Base-by-base conservation (phyloP, 2,888 invertebrate genomes). In the Agelastica alni region DNA sequence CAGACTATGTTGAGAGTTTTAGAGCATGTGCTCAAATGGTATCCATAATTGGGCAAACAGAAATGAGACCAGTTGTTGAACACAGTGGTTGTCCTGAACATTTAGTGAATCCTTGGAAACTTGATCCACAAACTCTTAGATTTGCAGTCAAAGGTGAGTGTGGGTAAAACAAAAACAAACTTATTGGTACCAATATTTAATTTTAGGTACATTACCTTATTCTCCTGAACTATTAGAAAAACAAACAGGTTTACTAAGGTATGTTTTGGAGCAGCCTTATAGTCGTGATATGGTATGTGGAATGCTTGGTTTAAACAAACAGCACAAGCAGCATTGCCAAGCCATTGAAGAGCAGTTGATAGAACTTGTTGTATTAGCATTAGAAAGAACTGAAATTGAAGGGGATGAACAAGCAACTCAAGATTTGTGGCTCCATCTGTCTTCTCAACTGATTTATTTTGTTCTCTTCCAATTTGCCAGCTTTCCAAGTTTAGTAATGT, bases 201-300 rank as follows among this genome's bases (percentile, higher is more conserved):
- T 36, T 39, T 48, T 43, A 66, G 64, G 86, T 18, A 91, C 89
- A 68, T 79, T 97, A 51, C 97, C 97, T 0, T 97, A 95, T 73
- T 89, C 92, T 63, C 87, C 89, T 59, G 93, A 94, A 70, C 75
- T 96, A 20, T 77, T 92, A 10, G 90, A 93, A 72, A 93, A 96
- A 5, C 96, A 97, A 79, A 92, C 91, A 4, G 85, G 87, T 28
- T 78, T 96, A 20, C 78, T 97, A 26, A 77, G 97, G 18, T 96
- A 96, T 75, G 94, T 97, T 17, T 76, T 97, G 9, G 93, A 94
- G 70, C 96, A 97, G 73, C 94, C 96, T 0, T 97, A 96, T 75
- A 96, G 95, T 1, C 82, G 95, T 62, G 97, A 97, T 71, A 94
- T 96, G 92, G 93, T 96, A 64, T 95, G 93, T 66, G 91, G 90